Conservation (phyloP, 92 coral and sea anemone genomes). For the Porites divaricata region DNA sequence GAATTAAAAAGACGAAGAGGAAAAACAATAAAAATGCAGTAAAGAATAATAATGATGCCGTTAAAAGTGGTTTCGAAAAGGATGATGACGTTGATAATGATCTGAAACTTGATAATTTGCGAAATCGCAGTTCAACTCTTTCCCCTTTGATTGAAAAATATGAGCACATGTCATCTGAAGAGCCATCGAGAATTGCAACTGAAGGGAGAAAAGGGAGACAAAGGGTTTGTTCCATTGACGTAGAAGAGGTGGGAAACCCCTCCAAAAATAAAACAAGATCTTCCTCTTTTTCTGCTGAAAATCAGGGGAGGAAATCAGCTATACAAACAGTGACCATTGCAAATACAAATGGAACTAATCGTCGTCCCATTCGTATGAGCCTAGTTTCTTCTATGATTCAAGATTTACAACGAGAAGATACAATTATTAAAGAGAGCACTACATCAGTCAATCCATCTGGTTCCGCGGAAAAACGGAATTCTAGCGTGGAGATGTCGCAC, state of each 20-base stretch:
- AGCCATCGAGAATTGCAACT: neutral
- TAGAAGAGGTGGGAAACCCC: neutral
- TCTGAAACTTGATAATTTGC: neutral
- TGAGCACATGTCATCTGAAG: neutral
- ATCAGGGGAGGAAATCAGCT: neutral
- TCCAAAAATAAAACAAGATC: neutral
- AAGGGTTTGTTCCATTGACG: neutral
- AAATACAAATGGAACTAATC: neutral
- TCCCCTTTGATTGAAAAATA: neutral
- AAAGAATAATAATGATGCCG: neutral
- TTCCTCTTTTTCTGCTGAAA: conserved; percentile 1
- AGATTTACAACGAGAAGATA: conserved; percentile 29
- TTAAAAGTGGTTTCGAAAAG: conserved; percentile 19
- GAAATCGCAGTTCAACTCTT: conserved; percentile 11
- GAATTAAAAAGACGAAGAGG: conserved; percentile 53
- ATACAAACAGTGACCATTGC: conserved; percentile 2
- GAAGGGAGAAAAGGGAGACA: neutral
- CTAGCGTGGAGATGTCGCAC: neutral
- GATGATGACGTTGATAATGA: conserved; percentile 30
- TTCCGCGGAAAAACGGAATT: neutral
- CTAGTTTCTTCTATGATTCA: conserved; percentile 52
- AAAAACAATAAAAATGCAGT: neutral
- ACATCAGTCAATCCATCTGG: neutral
- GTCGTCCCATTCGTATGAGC: conserved; percentile 12
- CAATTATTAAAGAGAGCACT: conserved; percentile 6